Evolutionary conservation across 2,888 invertebrate genomes (phyloP), one percentile per base, ranked within the genome.

Genomic region (Eupithecia subfuscata): DNA sequence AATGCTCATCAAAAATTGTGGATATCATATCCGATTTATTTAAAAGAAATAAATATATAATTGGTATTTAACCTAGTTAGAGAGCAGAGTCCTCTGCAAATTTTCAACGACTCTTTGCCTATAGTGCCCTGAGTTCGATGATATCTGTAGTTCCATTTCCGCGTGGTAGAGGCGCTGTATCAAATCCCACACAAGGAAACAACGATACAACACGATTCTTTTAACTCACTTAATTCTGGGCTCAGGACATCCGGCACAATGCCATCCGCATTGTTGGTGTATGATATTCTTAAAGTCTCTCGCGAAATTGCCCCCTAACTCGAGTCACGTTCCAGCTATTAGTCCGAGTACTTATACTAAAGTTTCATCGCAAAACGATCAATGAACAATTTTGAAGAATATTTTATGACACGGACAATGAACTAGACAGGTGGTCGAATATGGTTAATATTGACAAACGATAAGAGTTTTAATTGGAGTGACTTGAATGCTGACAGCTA

Each of bases 241-340:
- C 34, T 64, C 9, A 64, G 2, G 9, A 34, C 30, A 64, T 18
- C 16, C 68, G 22, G 82, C 82, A 91, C 89, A 77, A 86, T 80
- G 75, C 84, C 84, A 84, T 91, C 86, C 90, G 88, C 86, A 87
- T 90, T 91, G 89, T 92, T 91, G 88, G 89, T 91, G 89, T 91
- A 90, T 91, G 90, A 91, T 92, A 91, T 92, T 90, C 89, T 90
- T 90, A 88, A 90, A 89, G 88, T 89, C 88, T 85, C 87, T 86
- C 86, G 82, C 85, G 84, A 86, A 91, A 92, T 91, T 91, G 88
- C 87, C 89, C 89, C 86, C 88, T 88, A 89, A 90, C 90, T 90
- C 80, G 84, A 91, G 91, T 92, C 94, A 94, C 94, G 94, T 92
- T 90, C 87, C 78, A 84, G 90, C 93, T 92, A 93, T 94, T 92